These are phyloP conservation scores for Hedya salicella DNA, from an alignment of 2,888 invertebrate genomes.

Conservation along the genomic window DNA sequence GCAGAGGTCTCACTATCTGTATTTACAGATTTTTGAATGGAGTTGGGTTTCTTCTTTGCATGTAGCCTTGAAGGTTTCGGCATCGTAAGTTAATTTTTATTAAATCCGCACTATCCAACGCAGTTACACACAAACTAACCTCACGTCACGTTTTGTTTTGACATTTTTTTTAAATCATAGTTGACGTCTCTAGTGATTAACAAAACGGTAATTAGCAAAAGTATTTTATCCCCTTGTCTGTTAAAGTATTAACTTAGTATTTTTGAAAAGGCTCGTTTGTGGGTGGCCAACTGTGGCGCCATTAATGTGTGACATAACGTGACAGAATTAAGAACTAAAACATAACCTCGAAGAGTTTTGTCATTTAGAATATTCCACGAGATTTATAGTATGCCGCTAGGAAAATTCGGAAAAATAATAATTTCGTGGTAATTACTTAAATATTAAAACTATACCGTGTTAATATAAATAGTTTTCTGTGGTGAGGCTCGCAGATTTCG, in stretches of 20 bases:
- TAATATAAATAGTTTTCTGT: slow-evolving; percentile 49
- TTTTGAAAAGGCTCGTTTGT: slow-evolving; percentile 10
- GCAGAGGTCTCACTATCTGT: slow-evolving; percentile 62
- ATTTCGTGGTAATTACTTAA: slow-evolving; percentile 79
- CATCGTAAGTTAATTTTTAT: slow-evolving; percentile 56
- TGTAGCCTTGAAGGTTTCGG: slow-evolving; percentile 79
- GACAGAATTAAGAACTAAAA: slow-evolving; percentile 54
- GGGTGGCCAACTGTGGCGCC: slow-evolving; percentile 17
- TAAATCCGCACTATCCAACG: neutral
- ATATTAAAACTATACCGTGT: slow-evolving; percentile 57
- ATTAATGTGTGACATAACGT: slow-evolving; percentile 59
- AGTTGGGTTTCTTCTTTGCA: slow-evolving; percentile 69
- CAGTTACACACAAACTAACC: neutral
- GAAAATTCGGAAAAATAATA: slow-evolving; percentile 82
- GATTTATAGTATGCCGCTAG: slow-evolving; percentile 81
- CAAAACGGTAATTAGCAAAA: slow-evolving; percentile 12
- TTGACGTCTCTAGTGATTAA: slow-evolving; percentile 20
- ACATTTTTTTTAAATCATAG: neutral
- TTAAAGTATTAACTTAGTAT: neutral
- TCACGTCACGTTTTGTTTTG: slow-evolving; percentile 38
- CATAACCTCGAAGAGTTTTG: slow-evolving; percentile 61
- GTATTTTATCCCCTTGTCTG: neutral
- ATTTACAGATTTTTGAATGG: slow-evolving; percentile 72
- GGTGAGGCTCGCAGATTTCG: slow-evolving; percentile 48
- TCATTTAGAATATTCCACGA: slow-evolving; percentile 54